Percentiles rank a stretch among this genome's conserved stretches.
Conservation (phyloP, 2,797 vertebrate genomes). For the Siniperca undulata region DNA sequence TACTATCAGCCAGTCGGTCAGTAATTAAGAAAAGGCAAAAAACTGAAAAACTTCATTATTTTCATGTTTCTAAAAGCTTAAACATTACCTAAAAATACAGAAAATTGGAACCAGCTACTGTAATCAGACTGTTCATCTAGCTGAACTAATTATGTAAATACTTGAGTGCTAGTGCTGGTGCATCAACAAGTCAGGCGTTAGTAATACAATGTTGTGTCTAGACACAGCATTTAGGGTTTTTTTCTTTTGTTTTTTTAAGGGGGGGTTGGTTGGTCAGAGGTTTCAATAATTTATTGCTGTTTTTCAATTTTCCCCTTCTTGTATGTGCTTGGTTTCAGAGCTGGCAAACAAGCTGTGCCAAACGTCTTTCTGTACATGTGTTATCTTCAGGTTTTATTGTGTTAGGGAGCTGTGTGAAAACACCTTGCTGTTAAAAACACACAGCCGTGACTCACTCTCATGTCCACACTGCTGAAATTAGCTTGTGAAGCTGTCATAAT, state of each 20-base stretch:
- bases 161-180: slow-evolving; percentile 62
- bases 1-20: neutral
- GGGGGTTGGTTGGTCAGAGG: slow-evolving; percentile 33
- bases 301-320: slow-evolving; percentile 29
- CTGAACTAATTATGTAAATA: slow-evolving; percentile 69
- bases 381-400: slow-evolving; percentile 57
- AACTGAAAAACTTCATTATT: neutral
- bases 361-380: slow-evolving; percentile 22
- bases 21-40: neutral
- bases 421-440: slow-evolving; percentile 47
- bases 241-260: slow-evolving; percentile 37
- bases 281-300: slow-evolving; percentile 72
- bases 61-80: slow-evolving; percentile 4
- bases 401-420: slow-evolving; percentile 56
- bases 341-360: slow-evolving; percentile 22
- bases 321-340: slow-evolving; percentile 18
- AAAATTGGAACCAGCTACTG: slow-evolving; percentile 12
- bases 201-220: slow-evolving; percentile 77
- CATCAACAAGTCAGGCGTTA: slow-evolving; percentile 58
- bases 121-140: slow-evolving; percentile 43
- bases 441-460: slow-evolving; percentile 50
- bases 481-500: slow-evolving; percentile 31
- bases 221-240: slow-evolving; percentile 55
- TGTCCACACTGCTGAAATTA: slow-evolving; percentile 44
- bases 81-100: neutral